phyloP scores from a whole-genome alignment of 2,888 invertebrate genomes.

The Chloromyia formosa region DNA sequence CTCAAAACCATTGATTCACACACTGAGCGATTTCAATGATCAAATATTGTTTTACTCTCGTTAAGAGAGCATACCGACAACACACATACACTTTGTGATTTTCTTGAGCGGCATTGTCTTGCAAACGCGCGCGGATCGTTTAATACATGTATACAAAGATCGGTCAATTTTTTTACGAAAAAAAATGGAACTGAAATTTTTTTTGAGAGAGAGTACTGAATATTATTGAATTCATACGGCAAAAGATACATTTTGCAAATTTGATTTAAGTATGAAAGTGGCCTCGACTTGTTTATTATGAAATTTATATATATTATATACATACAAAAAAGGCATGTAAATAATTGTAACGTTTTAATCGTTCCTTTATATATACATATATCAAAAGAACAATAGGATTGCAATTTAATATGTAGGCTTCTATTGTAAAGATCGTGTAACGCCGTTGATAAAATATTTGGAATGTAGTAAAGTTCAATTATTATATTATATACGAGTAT shows the following conservation, averaged over 20 bases:
- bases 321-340: constrained; percentile 34
- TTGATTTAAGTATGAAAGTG: constrained; percentile 30
- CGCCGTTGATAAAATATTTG: not conserved
- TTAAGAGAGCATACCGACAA: constrained; percentile 11
- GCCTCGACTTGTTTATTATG: constrained; percentile 33
- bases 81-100: not conserved
- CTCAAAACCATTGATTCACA: not conserved
- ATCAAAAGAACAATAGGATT: constrained; percentile 17
- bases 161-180: constrained; percentile 11
- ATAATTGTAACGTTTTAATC: constrained; percentile 26
- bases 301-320: constrained; percentile 13
- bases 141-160: not conserved
- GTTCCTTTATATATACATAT: constrained; percentile 20
- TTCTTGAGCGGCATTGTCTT: not conserved
- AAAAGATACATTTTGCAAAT: constrained; percentile 16
- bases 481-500: constrained; percentile 3
- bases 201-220: constrained; percentile 35
- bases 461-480: constrained; percentile 26
- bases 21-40: not conserved
- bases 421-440: constrained; percentile 6
- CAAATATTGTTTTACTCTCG: not conserved
- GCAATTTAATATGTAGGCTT: constrained; percentile 31
- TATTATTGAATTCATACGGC: constrained; percentile 27
- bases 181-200: constrained; percentile 14
- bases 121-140: not conserved